Evolutionary conservation across 2,888 invertebrate genomes (phyloP).

Genomic region (Drosophila kanekoi): DNA sequence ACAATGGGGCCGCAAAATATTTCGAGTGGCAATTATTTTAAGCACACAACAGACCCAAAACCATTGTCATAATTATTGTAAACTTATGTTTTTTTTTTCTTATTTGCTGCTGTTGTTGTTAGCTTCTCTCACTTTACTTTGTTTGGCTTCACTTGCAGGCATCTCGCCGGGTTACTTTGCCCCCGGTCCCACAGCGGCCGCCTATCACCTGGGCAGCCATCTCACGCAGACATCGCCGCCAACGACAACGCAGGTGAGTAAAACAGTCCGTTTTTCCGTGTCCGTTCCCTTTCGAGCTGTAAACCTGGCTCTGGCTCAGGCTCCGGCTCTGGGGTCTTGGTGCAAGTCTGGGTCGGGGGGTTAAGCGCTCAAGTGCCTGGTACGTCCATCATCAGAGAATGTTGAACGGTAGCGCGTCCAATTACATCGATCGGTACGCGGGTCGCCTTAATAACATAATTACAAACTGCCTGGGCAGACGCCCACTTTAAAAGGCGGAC

Average conservation of each 20-base stretch:
- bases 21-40: constrained; percentile 80
- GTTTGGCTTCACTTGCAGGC: constrained; percentile 78
- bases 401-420: constrained; percentile 73
- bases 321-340: not conserved
- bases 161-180: constrained; percentile 85
- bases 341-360: constrained; percentile 11
- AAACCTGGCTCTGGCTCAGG: not conserved
- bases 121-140: constrained; percentile 32
- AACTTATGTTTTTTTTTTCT: constrained; percentile 33
- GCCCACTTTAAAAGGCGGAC: constrained; percentile 80
- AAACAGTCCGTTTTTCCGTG: not conserved
- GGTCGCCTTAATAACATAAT: constrained; percentile 79
- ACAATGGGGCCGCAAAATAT: constrained; percentile 70
- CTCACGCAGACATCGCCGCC: constrained; percentile 84
- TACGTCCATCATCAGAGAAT: constrained; percentile 58
- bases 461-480: constrained; percentile 73
- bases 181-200: constrained; percentile 85
- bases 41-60: constrained; percentile 60
- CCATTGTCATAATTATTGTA: constrained; percentile 61
- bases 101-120: constrained; percentile 9
- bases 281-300: constrained; percentile 4
- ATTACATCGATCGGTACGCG: constrained; percentile 62
- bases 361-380: constrained; percentile 58
- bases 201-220: constrained; percentile 85
- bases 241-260: constrained; percentile 84